Evolutionary conservation across 2,797 vertebrate genomes (phyloP), one percentile per base, ranked within the genome.

Genomic region (Nothura maculosa): DNA sequence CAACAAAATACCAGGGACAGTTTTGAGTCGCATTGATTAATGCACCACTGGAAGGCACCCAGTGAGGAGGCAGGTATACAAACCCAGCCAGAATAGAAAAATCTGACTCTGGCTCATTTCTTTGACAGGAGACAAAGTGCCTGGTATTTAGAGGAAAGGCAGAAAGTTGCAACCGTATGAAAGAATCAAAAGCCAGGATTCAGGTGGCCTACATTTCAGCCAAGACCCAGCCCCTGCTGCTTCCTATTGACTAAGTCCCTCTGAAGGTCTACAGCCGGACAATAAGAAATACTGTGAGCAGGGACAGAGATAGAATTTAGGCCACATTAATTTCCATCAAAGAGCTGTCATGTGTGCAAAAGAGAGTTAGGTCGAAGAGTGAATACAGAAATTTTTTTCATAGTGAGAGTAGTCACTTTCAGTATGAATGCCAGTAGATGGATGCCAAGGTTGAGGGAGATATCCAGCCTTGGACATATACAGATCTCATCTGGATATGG

Each of bases 11-110:
- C 66, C 69, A 63, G 62, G 89, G 88, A 94, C 52, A 76, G 89
- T 69, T 84, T 40, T 63, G 92, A 76, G 79, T 60, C 7, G 1
- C 43, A 61, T 90, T 95, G 95, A 94, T 96, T 96, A 89, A 95
- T 96, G 78, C 40, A 85, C 90, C 94, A 81, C 94, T 94, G 85
- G 84, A 94, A 95, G 92, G 92, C 90, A 94, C 93, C 89, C 92
- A 94, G 79, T 3, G 6, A 87, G 81, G 58, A 93, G 34, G 55
- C 91, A 82, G 86, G 81, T 74, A 96, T 82, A 96, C 92, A 94
- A 94, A 92, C 89, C 79, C 94, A 94, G 81, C 62, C 78, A 87
- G 93, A 90, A 81, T 60, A 89, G 89, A 85, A 92, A 90, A 96
- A 91, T 66, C 92, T 94, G 92, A 62, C 76, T 93, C 84, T 66